These are phyloP conservation scores for Nematolebias whitei DNA, from an alignment of 2,113 vertebrate species.

Conservation along the genomic window DNA sequence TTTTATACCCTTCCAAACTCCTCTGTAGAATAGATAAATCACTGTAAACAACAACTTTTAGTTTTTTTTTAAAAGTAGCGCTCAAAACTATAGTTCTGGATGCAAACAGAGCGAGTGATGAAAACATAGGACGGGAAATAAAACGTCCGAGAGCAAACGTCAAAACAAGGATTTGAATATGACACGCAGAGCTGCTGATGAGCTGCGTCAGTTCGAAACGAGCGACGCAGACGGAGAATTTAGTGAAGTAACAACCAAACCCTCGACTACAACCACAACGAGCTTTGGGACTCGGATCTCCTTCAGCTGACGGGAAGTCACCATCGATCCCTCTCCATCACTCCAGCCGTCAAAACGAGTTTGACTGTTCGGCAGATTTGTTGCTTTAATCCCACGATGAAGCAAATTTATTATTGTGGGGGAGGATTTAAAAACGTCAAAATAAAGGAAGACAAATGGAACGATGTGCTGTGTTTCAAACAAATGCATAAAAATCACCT, in stretches of 20 bases:
- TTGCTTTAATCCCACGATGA: background rate
- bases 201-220: constrained; percentile 19
- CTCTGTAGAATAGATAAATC: background rate
- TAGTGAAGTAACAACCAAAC: constrained; percentile 32
- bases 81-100: background rate
- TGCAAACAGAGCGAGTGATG: constrained; percentile 14
- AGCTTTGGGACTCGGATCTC: constrained; percentile 37
- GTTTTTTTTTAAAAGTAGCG: background rate
- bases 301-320: constrained; percentile 15
- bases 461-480: no score
- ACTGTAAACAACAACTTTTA: background rate
- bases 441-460: background rate
- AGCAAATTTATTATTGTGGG: background rate
- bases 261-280: constrained; percentile 42
- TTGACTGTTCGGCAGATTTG: background rate
- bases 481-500: no score
- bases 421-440: background rate
- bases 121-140: constrained; percentile 32
- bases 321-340: background rate
- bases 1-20: background rate
- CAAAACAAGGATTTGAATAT: constrained; percentile 51
- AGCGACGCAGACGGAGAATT: constrained; percentile 29
- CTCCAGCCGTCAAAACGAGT: background rate
- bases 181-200: constrained; percentile 48
- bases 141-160: constrained; percentile 35